phyloP scores from a whole-genome alignment of 2,888 invertebrate genomes.

The Idaea dimidiata region DNA sequence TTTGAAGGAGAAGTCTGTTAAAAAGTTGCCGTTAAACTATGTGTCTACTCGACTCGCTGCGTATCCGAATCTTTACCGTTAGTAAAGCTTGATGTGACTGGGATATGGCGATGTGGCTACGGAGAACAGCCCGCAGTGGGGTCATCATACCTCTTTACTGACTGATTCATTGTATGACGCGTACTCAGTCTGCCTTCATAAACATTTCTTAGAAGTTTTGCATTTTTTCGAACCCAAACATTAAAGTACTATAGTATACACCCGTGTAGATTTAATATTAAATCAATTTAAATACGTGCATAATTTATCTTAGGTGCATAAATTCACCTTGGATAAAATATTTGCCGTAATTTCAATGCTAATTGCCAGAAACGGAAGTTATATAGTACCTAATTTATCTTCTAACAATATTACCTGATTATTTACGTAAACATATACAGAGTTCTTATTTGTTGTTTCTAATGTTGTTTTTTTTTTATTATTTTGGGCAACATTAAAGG shows the following conservation, averaged over 20 bases:
- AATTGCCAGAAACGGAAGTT: conserved; percentile 1
- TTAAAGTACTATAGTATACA: neutral
- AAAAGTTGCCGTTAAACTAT: neutral
- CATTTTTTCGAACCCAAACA: neutral
- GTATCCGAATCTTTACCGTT: conserved; percentile 45
- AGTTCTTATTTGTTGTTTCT: neutral
- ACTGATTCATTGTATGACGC: conserved; percentile 53
- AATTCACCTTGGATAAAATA: conserved; percentile 7
- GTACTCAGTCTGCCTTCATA: conserved; percentile 25
- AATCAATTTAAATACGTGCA: neutral
- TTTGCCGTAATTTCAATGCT: conserved; percentile 2
- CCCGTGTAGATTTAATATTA: neutral
- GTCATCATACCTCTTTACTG: conserved; percentile 59
- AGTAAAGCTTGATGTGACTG: conserved; percentile 47
- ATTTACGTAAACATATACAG: no score
- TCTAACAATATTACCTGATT: neutral
- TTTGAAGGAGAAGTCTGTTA: no score
- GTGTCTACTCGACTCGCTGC: conserved; percentile 7
- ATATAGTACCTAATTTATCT: neutral
- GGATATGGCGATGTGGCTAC: conserved; percentile 44
- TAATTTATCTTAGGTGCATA: neutral
- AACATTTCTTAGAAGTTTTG: conserved; percentile 25
- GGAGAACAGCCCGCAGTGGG: conserved; percentile 46
- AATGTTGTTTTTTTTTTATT: neutral
- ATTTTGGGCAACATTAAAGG: no score